Evolutionary conservation across 2,888 invertebrate species (phyloP).

Genomic region (Xestia c-nigrum): DNA sequence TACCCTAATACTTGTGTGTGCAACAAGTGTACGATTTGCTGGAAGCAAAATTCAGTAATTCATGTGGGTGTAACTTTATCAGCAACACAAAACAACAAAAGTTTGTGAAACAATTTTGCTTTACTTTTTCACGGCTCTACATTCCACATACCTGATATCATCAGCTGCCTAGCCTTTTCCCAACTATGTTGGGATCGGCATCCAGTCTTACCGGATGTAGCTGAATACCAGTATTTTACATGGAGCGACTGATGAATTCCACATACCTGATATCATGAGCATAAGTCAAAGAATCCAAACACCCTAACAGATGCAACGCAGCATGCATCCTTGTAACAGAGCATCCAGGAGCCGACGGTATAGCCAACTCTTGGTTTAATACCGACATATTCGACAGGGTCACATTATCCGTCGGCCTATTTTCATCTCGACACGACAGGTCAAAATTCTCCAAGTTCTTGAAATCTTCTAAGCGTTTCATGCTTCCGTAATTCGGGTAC

Average conservation of each 20-base stretch:
- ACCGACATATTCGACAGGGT: conserved; percentile 91
- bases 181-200: no score
- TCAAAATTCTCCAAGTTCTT: conserved; percentile 83
- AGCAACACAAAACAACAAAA: background rate
- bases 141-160: conserved; percentile 90
- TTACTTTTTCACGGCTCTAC: background rate
- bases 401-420: conserved; percentile 75
- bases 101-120: background rate
- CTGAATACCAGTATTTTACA: no score
- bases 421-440: conserved; percentile 76
- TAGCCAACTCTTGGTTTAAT: conserved; percentile 95
- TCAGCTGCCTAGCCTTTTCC: conserved; percentile 70
- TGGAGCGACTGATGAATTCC: no score
- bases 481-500: conserved; percentile 84
- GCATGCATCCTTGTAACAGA: conserved; percentile 96
- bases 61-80: background rate
- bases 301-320: conserved; percentile 97
- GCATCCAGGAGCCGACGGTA: conserved; percentile 93
- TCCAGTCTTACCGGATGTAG: no score
- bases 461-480: conserved; percentile 86
- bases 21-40: background rate
- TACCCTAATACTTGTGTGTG: background rate
- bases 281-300: conserved; percentile 96
- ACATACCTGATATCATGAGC: conserved; percentile 93
- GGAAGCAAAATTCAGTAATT: background rate